A percentile compares a stretch with the other conserved stretches of the same genome.
Evolutionary conservation across 2,797 vertebrate genomes (phyloP).

Genomic region (Sphenopsis melanotis): DNA sequence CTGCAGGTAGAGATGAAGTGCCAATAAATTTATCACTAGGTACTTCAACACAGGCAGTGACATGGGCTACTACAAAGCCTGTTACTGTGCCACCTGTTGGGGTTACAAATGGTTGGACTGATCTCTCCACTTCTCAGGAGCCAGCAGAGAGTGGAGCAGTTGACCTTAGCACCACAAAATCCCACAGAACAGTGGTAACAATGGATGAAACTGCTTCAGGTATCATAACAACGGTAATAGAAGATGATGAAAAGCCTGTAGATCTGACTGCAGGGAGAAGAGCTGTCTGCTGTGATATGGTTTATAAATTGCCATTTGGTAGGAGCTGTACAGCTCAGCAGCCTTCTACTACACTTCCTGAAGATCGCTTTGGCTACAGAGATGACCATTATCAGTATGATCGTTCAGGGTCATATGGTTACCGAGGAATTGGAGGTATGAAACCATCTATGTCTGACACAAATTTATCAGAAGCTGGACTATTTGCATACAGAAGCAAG

Average conservation of each 20-base stretch:
- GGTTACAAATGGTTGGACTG: constrained; percentile 77
- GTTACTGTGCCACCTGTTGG: constrained; percentile 70
- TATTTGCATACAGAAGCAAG: constrained; percentile 88
- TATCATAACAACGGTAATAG: constrained; percentile 87
- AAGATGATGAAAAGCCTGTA: constrained; percentile 92
- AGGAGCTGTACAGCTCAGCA: constrained; percentile 90
- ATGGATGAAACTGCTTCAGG: constrained; percentile 83
- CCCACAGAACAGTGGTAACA: constrained; percentile 86
- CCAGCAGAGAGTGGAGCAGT: constrained; percentile 80
- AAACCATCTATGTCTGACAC: constrained; percentile 90
- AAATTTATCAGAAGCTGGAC: constrained; percentile 86
- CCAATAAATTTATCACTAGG: constrained; percentile 93
- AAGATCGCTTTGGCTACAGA: constrained; percentile 86
- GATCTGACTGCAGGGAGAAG: constrained; percentile 93
- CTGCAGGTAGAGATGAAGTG: constrained; percentile 78
- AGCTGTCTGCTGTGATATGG: constrained; percentile 94
- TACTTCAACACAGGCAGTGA: constrained; percentile 71
- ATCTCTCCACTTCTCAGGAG: constrained; percentile 75
- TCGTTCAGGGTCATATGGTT: constrained; percentile 78
- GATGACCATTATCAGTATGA: constrained; percentile 89
- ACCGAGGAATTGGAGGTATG: constrained; percentile 86
- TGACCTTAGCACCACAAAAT: constrained; percentile 92
- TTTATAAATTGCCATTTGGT: constrained; percentile 95
- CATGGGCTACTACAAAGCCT: constrained; percentile 71
- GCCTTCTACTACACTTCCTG: constrained; percentile 86